These are phyloP conservation scores for Zeus faber DNA, from an alignment of 2,113 vertebrate species.

Conservation along the genomic window DNA sequence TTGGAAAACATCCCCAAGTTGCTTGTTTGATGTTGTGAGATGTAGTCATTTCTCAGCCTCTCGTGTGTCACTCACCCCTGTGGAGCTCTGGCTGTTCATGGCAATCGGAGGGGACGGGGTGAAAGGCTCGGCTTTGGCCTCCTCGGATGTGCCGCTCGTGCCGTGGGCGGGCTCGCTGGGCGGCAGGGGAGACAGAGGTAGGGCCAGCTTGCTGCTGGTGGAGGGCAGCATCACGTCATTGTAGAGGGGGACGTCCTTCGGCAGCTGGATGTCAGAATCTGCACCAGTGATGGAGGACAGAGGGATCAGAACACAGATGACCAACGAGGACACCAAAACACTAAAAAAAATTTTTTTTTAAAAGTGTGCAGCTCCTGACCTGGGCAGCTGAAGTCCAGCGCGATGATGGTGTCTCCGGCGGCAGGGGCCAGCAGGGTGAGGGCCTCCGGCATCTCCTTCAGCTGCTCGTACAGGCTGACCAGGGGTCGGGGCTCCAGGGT, in stretches of 20 bases:
- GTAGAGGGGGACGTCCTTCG: slow-evolving; percentile 89
- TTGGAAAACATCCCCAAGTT: no score
- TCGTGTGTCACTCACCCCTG: slow-evolving; percentile 80
- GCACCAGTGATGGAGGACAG: slow-evolving; percentile 22
- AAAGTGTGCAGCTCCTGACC: slow-evolving; percentile 67
- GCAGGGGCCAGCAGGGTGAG: slow-evolving; percentile 91
- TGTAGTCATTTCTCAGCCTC: no score
- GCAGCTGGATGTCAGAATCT: slow-evolving; percentile 84
- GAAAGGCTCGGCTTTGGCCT: slow-evolving; percentile 74
- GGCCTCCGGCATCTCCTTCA: slow-evolving; percentile 90
- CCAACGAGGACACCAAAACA: neutral
- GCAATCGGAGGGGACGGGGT: slow-evolving; percentile 71
- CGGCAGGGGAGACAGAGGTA: slow-evolving; percentile 86
- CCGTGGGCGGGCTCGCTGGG: slow-evolving; percentile 81
- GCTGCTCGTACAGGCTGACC: slow-evolving; percentile 83
- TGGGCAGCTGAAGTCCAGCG: slow-evolving; percentile 86
- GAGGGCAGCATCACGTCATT: slow-evolving; percentile 96
- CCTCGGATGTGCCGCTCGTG: slow-evolving; percentile 77
- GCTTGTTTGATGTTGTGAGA: no score
- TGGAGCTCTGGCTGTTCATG: slow-evolving; percentile 76
- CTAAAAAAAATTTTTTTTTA: neutral
- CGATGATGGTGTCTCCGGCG: slow-evolving; percentile 90
- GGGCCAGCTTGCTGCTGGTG: slow-evolving; percentile 82
- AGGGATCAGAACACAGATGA: neutral
- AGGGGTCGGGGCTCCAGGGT: slow-evolving; percentile 63